Conservation (phyloP, 2,797 vertebrate species). For the Clarias pachynema region DNA sequence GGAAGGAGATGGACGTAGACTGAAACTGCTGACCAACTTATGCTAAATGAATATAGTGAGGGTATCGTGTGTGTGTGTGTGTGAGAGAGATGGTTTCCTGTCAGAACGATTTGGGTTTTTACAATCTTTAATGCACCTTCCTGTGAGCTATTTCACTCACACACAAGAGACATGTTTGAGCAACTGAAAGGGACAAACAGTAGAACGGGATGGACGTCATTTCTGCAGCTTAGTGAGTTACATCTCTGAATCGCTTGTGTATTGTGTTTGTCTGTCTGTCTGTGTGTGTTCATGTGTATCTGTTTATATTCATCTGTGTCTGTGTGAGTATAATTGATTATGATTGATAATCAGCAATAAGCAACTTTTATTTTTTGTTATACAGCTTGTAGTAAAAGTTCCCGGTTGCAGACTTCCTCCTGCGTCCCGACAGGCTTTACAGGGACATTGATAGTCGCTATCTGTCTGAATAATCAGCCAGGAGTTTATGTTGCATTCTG, state of each 20-base stretch:
- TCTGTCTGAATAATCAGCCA: no score
- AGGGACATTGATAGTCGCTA: not conserved
- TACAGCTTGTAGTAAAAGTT: not conserved
- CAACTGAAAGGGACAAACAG: slow-evolving; percentile 15
- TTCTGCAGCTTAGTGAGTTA: slow-evolving; percentile 38
- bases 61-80: not conserved
- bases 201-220: slow-evolving; percentile 34
- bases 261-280: not conserved
- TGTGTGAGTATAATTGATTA: not conserved
- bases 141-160: not conserved
- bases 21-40: slow-evolving; percentile 5
- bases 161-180: slow-evolving; percentile 1
- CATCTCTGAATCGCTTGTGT: not conserved
- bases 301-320: not conserved
- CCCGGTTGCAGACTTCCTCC: not conserved
- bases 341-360: slow-evolving; percentile 37
- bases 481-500: not conserved
- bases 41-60: not conserved
- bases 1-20: not conserved
- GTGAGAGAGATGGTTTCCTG: slow-evolving; percentile 11
- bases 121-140: not conserved
- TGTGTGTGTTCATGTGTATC: not conserved
- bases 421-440: not conserved
- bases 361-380: not conserved
- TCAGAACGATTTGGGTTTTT: not conserved